Percentiles rank a stretch among this genome's conserved stretches.
Conservation (phyloP, 2,113 vertebrate genomes). For the Riparia riparia region DNA sequence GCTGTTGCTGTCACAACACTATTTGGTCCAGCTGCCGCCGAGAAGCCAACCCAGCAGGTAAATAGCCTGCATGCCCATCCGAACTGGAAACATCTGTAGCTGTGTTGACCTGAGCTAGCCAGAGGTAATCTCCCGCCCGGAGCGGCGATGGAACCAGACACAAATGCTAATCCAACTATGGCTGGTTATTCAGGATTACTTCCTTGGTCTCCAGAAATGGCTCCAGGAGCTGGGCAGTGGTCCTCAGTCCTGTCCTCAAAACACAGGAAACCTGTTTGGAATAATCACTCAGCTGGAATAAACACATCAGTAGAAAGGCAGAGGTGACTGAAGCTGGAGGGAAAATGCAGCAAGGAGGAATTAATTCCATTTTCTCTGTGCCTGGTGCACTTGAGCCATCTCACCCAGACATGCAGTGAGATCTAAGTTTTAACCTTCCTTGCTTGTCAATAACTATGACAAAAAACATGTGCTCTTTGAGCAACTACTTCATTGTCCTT, state of each 20-base stretch:
- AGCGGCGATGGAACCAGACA: no score
- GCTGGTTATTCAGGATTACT: not conserved
- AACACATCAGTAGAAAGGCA: not conserved
- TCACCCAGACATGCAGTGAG: not conserved
- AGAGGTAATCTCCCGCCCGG: no score
- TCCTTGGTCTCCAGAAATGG: not conserved
- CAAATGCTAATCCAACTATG: not conserved
- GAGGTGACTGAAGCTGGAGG: not conserved
- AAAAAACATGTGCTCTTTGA: not conserved
- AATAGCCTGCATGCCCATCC: no score
- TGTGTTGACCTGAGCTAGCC: no score
- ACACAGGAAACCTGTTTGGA: not conserved
- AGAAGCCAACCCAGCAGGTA: no score
- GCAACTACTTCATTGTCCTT: not conserved
- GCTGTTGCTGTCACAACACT: no score
- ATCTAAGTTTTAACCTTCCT: not conserved
- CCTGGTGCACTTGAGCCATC: rapidly evolving
- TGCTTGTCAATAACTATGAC: not conserved
- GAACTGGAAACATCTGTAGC: no score
- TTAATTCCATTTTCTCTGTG: not conserved
- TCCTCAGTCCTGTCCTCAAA: not conserved
- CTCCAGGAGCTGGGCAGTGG: rapidly evolving
- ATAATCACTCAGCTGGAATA: not conserved
- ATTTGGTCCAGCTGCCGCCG: no score
- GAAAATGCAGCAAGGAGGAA: not conserved